These are phyloP conservation scores for Trissolcus brochymenae DNA, from an alignment of 2,888 invertebrate genomes.

Conservation along the genomic window DNA sequence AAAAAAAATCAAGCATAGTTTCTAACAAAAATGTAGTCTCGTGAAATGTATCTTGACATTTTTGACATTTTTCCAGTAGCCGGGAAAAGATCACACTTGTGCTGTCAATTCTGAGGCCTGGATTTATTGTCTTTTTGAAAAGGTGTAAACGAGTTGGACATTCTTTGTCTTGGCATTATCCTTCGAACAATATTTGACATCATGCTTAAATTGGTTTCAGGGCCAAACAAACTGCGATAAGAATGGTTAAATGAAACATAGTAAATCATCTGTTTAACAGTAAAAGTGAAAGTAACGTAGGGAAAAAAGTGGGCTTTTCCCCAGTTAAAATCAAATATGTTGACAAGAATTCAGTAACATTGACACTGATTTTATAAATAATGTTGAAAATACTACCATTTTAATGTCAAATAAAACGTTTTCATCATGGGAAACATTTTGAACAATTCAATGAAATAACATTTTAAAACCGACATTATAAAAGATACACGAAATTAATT, in stretches of 20 bases:
- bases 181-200: slow-evolving; percentile 5
- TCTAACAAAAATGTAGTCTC: neutral
- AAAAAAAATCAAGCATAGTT: too few relatives aligned
- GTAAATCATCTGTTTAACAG: slow-evolving; percentile 1
- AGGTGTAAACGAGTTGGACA: slow-evolving; percentile 1
- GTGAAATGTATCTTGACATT: neutral
- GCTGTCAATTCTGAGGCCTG: neutral
- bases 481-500: too few relatives aligned
- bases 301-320: neutral
- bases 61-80: neutral
- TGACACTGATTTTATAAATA: too few relatives aligned
- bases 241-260: neutral
- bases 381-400: too few relatives aligned
- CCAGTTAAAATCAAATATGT: too few relatives aligned
- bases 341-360: too few relatives aligned
- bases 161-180: neutral
- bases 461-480: too few relatives aligned
- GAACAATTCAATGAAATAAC: too few relatives aligned
- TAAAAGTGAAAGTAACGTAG: slow-evolving; percentile 2
- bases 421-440: too few relatives aligned
- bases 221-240: slow-evolving; percentile 1
- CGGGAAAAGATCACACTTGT: neutral
- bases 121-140: slow-evolving; percentile 5
- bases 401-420: too few relatives aligned
- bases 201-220: neutral